Evolutionary conservation across 2,888 invertebrate species (phyloP).

Genomic region (Agriopis leucophaearia): DNA sequence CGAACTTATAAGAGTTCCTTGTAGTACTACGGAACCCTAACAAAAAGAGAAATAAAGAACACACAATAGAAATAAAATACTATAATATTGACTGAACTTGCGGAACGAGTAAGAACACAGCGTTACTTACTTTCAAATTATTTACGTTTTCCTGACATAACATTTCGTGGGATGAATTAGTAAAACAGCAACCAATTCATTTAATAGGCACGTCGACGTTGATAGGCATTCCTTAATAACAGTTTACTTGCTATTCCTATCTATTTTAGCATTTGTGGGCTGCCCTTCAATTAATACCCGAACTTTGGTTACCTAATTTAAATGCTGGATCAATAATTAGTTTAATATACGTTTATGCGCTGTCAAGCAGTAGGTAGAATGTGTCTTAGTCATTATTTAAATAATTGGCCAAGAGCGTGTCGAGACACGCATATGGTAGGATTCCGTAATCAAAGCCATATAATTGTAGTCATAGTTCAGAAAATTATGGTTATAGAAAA

Average conservation of each 20-base stretch:
- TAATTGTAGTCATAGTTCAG: too few relatives aligned
- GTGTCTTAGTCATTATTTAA: neutral
- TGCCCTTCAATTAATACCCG: slow-evolving; percentile 28
- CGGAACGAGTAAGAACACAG: neutral
- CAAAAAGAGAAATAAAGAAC: neutral
- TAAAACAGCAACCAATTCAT: slow-evolving; percentile 34
- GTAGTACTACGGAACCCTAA: neutral
- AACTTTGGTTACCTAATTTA: slow-evolving; percentile 17
- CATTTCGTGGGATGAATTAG: slow-evolving; percentile 29
- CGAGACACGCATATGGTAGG: too few relatives aligned
- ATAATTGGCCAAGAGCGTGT: too few relatives aligned
- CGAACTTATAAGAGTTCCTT: too few relatives aligned
- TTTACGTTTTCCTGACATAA: slow-evolving; percentile 4
- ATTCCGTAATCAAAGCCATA: too few relatives aligned
- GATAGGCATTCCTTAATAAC: slow-evolving; percentile 25
- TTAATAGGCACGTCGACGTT: slow-evolving; percentile 23
- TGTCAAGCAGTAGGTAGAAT: neutral
- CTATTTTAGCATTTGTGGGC: slow-evolving; percentile 31
- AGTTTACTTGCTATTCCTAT: slow-evolving; percentile 26
- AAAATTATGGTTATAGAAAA: too few relatives aligned
- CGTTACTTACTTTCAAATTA: neutral
- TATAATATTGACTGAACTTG: neutral
- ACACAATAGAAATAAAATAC: neutral
- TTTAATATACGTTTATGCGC: too few relatives aligned
- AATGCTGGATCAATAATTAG: slow-evolving; percentile 8